These are phyloP conservation scores for Tricholauxania praeusta DNA, from an alignment of 2,888 invertebrate species.

Conservation along the genomic window DNA sequence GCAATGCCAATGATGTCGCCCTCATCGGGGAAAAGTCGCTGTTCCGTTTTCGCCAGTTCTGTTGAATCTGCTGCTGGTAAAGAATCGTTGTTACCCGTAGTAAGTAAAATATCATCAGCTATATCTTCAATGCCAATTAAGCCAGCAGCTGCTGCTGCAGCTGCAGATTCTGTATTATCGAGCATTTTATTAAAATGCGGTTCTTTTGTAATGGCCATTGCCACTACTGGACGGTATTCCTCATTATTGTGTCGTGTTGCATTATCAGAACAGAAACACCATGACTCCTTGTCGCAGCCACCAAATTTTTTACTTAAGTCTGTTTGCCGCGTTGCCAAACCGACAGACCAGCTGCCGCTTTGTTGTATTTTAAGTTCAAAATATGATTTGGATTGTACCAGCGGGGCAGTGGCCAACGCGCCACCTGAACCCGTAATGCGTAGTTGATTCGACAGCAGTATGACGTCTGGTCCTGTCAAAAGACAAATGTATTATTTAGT, in stretches of 20 bases:
- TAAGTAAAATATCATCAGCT: constrained; percentile 63
- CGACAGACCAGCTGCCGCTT: constrained; percentile 95
- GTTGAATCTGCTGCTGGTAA: constrained; percentile 39
- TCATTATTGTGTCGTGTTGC: constrained; percentile 86
- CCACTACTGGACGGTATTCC: constrained; percentile 70
- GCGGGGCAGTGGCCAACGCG: constrained; percentile 91
- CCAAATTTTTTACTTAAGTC: constrained; percentile 90
- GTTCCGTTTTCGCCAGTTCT: constrained; percentile 44
- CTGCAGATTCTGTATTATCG: constrained; percentile 49
- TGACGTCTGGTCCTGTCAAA: constrained; percentile 60
- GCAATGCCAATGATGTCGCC: constrained; percentile 89
- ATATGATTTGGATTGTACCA: constrained; percentile 97
- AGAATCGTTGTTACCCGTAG: constrained; percentile 59
- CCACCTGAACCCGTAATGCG: constrained; percentile 85
- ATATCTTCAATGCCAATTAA: constrained; percentile 65
- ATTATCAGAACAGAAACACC: constrained; percentile 94
- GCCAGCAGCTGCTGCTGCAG: constrained; percentile 58
- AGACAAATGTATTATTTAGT: neutral
- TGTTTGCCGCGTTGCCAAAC: constrained; percentile 88
- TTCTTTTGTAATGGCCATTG: constrained; percentile 43
- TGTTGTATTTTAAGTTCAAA: constrained; percentile 99
- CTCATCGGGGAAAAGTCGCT: constrained; percentile 78
- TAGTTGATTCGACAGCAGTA: constrained; percentile 63
- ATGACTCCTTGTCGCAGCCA: constrained; percentile 89
- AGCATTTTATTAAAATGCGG: constrained; percentile 45